Evolutionary conservation across 2,888 invertebrate species (phyloP).

Genomic region (Lasius fuliginosus): DNA sequence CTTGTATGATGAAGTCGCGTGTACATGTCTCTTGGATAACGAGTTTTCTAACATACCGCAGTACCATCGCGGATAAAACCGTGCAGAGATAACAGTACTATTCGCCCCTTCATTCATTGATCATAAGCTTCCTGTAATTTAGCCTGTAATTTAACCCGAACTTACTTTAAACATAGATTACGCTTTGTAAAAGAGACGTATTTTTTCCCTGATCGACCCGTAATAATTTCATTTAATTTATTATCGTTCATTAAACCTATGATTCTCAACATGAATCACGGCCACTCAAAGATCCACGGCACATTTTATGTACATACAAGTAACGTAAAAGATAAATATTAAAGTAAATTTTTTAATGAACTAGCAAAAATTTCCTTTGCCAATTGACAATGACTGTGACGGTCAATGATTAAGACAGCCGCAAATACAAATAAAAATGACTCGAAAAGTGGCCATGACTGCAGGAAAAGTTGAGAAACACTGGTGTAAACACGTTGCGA

Average conservation of each 20-base stretch:
- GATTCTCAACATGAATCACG: conserved; percentile 22
- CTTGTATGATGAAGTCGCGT: conserved; percentile 44
- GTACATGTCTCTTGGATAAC: conserved; percentile 42
- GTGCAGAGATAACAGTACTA: conserved; percentile 28
- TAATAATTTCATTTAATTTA: conserved; percentile 28
- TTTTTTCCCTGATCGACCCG: neutral
- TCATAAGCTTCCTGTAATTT: conserved; percentile 50
- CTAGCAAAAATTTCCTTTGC: neutral
- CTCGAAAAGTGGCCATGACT: neutral
- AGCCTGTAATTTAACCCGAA: conserved; percentile 30
- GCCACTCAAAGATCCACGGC: neutral
- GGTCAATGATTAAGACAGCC: neutral
- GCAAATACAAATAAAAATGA: neutral
- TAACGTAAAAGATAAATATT: neutral
- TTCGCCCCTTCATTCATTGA: conserved; percentile 25
- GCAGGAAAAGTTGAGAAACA: conserved; percentile 39
- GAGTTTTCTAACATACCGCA: conserved; percentile 32
- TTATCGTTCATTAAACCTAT: conserved; percentile 17
- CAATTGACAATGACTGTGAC: neutral
- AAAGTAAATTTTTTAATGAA: neutral
- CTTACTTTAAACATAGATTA: conserved; percentile 32
- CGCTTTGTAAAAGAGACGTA: conserved; percentile 22
- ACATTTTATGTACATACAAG: neutral
- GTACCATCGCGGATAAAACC: neutral
- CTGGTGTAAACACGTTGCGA: conserved; percentile 10